Evolutionary conservation across 2,888 invertebrate species (phyloP), one percentile per base, ranked within the genome.

Genomic region (Lycia hirtaria): DNA sequence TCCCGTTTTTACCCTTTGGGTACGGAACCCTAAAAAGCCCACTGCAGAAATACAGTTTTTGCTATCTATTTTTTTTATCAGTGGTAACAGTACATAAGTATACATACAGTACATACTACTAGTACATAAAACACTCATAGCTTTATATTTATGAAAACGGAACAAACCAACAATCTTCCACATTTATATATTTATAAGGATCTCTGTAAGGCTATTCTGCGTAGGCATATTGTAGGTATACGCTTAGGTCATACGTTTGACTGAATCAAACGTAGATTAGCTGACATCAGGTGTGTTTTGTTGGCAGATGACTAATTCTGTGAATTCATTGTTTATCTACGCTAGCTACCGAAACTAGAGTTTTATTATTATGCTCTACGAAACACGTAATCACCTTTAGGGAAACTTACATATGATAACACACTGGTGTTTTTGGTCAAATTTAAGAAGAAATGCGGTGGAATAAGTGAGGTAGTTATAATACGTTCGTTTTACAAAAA

Each of bases 161-260:
- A 3, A 10, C 14, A 22, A 12, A 14, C 22, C 9, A 22, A 40
- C 38, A 22, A 22, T 7, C 12, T 12, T 22, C 22, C 7, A 12
- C 14, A 22, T 7, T 19, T 28, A n/a, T 37, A 10, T 19, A 20
- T 17, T 43, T 33, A 49, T 60, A 40, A 45, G 56, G 20, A 26
- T 26, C 12, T 9, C 4, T 56, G 57, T 70, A 71, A 77, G 77
- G 76, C 72, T 72, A 71, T 50, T 33, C 17, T 26, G 48, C 28
- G 54, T 54, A 55, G 54, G 54, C 40, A 35, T 20, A 5, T 24
- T 12, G 44, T 57, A 58, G 47, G 45, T 59, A 38, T 30, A 26
- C 26, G 49, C 33, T 54, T 55, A 40, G 40, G 54, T 54, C 47
- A 40, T 40, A 17, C 3, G 41, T 26, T 15, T 17, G 38, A 54